Percentiles rank a stretch among this genome's conserved stretches.
phyloP scores from a whole-genome alignment of 2,797 vertebrate genomes.

The Gymnoscopelus microlampas region DNA sequence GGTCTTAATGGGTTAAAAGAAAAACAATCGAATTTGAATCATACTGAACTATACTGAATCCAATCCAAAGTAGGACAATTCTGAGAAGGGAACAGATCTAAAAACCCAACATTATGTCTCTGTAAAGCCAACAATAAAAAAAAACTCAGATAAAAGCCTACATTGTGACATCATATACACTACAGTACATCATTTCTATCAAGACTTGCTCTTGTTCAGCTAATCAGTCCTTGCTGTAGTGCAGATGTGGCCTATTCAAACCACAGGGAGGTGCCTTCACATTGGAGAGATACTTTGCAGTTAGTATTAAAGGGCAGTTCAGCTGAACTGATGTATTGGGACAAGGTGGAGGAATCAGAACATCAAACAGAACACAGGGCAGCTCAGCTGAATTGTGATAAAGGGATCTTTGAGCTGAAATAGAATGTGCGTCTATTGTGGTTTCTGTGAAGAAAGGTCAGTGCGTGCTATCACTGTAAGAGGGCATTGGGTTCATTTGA shows the following conservation, averaged over 20 bases:
- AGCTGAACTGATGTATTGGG: no score
- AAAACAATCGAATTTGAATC: no score
- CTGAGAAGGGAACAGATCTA: no score
- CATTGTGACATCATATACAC: not conserved
- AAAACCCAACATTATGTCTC: not conserved
- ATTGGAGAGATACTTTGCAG: no score
- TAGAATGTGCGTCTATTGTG: constrained; percentile 35
- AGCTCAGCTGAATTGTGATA: constrained; percentile 42
- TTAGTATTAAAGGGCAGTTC: no score
- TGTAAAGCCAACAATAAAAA: not conserved
- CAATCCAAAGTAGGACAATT: no score
- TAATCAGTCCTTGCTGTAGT: constrained; percentile 31
- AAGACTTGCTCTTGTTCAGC: not conserved
- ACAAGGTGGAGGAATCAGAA: no score
- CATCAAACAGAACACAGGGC: constrained; percentile 42
- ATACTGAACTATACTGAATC: not conserved
- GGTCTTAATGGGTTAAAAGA: no score
- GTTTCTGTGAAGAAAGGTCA: constrained; percentile 23
- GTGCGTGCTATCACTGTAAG: not conserved
- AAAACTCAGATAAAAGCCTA: constrained; percentile 21
- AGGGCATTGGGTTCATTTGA: not conserved
- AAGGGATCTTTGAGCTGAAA: constrained; percentile 37
- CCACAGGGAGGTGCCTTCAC: constrained; percentile 53
- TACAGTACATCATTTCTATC: constrained; percentile 6
- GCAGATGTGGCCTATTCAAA: constrained; percentile 42